Conservation (phyloP, 2,797 vertebrate species). For the Gastrophryne carolinensis region DNA sequence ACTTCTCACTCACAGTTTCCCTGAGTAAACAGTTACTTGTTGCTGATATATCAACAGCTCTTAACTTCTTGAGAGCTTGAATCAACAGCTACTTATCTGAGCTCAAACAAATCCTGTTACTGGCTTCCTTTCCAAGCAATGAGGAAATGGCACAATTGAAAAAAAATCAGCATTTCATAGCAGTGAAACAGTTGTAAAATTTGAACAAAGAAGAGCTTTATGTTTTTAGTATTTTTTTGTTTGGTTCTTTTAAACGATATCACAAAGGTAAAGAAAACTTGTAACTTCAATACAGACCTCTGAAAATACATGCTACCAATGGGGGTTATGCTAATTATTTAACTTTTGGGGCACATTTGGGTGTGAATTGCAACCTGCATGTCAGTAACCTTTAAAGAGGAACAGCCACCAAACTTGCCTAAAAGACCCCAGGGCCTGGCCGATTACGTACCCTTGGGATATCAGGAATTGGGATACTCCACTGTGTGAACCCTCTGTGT, state of each 20-base stretch:
- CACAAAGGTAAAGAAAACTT: background rate
- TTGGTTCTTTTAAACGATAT: background rate
- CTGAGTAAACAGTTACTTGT: constrained; percentile 50
- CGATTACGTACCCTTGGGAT: too few relatives aligned
- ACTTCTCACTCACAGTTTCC: constrained; percentile 42
- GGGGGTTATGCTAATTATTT: too few relatives aligned
- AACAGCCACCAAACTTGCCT: too few relatives aligned
- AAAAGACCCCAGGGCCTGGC: too few relatives aligned
- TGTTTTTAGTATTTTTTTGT: background rate
- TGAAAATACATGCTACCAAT: too few relatives aligned
- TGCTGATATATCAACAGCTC: constrained; percentile 49
- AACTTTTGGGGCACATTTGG: too few relatives aligned
- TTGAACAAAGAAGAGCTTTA: background rate
- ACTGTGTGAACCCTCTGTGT: too few relatives aligned
- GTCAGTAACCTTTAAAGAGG: too few relatives aligned
- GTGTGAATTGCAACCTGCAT: too few relatives aligned
- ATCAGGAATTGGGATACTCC: too few relatives aligned
- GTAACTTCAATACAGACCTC: too few relatives aligned
- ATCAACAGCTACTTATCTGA: constrained; percentile 42
- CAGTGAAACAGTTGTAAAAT: constrained; percentile 1
- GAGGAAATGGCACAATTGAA: constrained; percentile 37
- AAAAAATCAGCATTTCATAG: constrained; percentile 28
- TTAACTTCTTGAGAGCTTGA: constrained; percentile 34
- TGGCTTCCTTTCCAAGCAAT: constrained; percentile 37
- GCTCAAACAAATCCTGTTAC: constrained; percentile 38